Conservation (phyloP, 2,888 invertebrate genomes). For the Scaptomyza tumidula region DNA sequence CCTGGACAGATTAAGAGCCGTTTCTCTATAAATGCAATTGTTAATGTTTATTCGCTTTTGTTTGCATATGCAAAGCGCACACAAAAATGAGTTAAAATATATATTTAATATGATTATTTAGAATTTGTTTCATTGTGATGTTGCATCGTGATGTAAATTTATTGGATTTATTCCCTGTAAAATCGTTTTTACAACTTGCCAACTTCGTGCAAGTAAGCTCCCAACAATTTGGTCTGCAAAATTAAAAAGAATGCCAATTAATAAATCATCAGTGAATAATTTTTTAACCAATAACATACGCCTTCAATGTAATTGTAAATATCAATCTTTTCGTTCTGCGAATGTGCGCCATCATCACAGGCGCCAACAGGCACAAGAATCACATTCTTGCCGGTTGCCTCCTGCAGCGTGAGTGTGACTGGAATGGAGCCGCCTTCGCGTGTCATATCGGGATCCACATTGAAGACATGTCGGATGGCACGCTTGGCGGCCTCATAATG, state of each 20-base stretch:
- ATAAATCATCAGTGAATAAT: too few relatives aligned
- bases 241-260: conserved; percentile 1
- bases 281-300: conserved; percentile 86
- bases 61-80: conserved; percentile 33
- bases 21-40: conserved; percentile 19
- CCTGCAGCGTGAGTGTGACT: conserved; percentile 96
- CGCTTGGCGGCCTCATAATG: conserved; percentile 95
- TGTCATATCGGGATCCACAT: conserved; percentile 95
- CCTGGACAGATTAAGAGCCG: conserved; percentile 80
- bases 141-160: conserved; percentile 31
- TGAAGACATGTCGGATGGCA: conserved; percentile 93
- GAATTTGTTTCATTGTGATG: conserved; percentile 37
- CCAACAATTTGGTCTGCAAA: conserved; percentile 93
- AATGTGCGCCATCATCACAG: conserved; percentile 98
- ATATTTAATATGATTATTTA: conserved; percentile 21
- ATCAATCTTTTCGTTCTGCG: conserved; percentile 99
- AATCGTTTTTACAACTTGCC: conserved; percentile 66
- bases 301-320: conserved; percentile 96
- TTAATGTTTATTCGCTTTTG: conserved; percentile 44
- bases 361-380: conserved; percentile 97
- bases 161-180: conserved; percentile 4
- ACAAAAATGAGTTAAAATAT: conserved; percentile 16
- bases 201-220: conserved; percentile 93
- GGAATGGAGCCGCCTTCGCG: conserved; percentile 99
- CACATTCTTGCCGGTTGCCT: conserved; percentile 96